phyloP scores from a whole-genome alignment of 2,888 invertebrate genomes.

The Maniola hyperantus region DNA sequence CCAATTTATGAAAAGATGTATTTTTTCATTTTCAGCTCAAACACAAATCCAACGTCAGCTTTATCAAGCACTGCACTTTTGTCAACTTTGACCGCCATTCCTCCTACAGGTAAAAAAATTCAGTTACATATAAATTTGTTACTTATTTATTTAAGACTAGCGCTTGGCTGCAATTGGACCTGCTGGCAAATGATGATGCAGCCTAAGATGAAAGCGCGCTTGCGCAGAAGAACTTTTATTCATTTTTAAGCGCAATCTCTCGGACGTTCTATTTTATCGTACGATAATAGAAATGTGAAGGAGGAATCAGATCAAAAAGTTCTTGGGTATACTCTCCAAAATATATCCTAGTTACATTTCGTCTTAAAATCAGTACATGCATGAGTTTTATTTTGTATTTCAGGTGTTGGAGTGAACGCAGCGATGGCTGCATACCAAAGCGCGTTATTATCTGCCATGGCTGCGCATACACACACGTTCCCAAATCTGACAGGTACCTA shows the following conservation, averaged over 20 bases:
- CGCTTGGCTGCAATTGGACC: too few species aligned
- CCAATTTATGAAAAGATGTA: too few species aligned
- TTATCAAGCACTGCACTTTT: constrained; percentile 71
- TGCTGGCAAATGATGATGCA: too few species aligned
- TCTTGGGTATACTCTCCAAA: too few species aligned
- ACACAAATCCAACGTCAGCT: constrained; percentile 62
- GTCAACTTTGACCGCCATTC: constrained; percentile 71
- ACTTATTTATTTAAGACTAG: too few species aligned
- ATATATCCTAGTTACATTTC: too few species aligned
- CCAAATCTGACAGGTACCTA: constrained; percentile 64
- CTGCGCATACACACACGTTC: constrained; percentile 76
- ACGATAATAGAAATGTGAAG: too few species aligned
- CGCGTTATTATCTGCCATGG: constrained; percentile 78
- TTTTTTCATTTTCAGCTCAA: constrained; percentile 56
- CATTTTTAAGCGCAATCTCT: too few species aligned
- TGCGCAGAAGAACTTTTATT: too few species aligned
- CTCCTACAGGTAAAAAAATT: constrained; percentile 66
- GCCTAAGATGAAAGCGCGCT: too few species aligned
- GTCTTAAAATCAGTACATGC: not conserved
- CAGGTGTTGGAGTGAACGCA: constrained; percentile 74
- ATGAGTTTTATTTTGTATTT: constrained; percentile 22
- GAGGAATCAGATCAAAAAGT: too few species aligned
- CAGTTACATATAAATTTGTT: not conserved
- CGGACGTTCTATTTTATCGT: too few species aligned
- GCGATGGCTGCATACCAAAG: constrained; percentile 81